Evolutionary conservation across 1,140 invertebrate species (phyloP).

Genomic region (Rhyacophila brunnea): DNA sequence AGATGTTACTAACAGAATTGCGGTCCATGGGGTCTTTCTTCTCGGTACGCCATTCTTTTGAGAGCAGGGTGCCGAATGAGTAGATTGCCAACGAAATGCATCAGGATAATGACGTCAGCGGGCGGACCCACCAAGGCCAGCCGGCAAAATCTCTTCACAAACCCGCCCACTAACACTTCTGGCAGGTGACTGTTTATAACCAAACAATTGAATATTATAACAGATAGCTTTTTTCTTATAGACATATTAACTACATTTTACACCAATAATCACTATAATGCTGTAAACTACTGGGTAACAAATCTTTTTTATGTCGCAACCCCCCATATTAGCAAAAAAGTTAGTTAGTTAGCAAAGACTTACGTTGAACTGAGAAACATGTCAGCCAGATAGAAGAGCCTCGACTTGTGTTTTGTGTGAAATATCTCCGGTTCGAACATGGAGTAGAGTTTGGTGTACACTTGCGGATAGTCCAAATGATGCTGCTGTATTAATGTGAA

Average conservation of each 20-base stretch:
- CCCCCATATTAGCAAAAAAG: no score
- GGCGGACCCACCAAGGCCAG: constrained; percentile 79
- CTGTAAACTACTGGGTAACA: no score
- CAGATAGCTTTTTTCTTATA: no score
- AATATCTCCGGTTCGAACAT: constrained; percentile 90
- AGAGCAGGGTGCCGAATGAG: constrained; percentile 83
- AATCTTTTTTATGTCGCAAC: no score
- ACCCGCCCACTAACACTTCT: constrained; percentile 87
- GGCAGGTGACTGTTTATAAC: constrained; percentile 74
- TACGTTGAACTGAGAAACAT: constrained; percentile 90
- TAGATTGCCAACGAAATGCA: constrained; percentile 85
- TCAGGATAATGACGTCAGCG: constrained; percentile 74
- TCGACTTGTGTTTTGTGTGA: constrained; percentile 83
- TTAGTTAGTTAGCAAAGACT: constrained; percentile 53
- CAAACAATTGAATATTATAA: no score
- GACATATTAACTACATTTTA: no score
- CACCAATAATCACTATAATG: no score
- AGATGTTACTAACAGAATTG: background rate
- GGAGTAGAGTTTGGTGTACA: constrained; percentile 90
- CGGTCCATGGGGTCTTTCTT: constrained; percentile 35
- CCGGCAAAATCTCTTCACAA: constrained; percentile 84
- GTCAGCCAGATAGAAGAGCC: constrained; percentile 84
- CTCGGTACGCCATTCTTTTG: constrained; percentile 70
- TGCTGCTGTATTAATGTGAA: constrained; percentile 87
- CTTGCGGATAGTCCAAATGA: constrained; percentile 94